A percentile compares a stretch with the other conserved stretches of the same genome.
These are phyloP conservation scores for Cossypha niveicapilla DNA, from an alignment of 2,797 vertebrate genomes.

Conservation along the genomic window DNA sequence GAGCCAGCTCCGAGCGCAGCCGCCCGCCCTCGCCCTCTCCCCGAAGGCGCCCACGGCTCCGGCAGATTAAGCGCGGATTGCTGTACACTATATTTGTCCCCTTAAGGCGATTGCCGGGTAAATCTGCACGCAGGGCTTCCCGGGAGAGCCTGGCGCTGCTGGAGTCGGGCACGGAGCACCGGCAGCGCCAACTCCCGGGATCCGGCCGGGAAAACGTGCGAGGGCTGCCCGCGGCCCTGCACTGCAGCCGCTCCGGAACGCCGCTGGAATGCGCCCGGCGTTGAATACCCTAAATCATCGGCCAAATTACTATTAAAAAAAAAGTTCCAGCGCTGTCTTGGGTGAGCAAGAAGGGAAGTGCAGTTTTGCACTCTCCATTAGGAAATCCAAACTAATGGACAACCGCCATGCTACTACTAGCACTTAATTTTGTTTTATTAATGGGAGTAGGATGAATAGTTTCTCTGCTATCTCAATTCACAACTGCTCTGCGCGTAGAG, in stretches of 20 bases:
- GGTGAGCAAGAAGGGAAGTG: neutral
- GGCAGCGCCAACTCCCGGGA: neutral
- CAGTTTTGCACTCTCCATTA: neutral
- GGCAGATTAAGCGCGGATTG: conserved; percentile 9
- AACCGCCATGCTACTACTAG: neutral
- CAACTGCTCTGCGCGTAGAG: neutral
- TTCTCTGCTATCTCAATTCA: neutral
- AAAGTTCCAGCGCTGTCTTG: neutral
- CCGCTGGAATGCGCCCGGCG: neutral
- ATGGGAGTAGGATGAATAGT: neutral
- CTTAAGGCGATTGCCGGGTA: conserved; percentile 29
- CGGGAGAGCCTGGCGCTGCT: neutral
- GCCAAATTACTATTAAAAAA: neutral
- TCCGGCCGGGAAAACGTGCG: neutral
- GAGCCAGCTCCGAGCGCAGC: neutral
- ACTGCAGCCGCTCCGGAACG: neutral
- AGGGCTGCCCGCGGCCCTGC: neutral
- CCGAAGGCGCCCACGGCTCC: neutral
- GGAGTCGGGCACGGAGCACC: neutral
- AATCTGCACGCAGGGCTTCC: neutral
- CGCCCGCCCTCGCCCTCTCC: neutral
- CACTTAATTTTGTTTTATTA: neutral
- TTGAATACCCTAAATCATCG: accelerated
- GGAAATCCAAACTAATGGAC: neutral
- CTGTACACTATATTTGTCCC: conserved; percentile 3